Evolutionary conservation across 2,113 vertebrate genomes (phyloP).

Genomic region (Eurystomus gularis): DNA sequence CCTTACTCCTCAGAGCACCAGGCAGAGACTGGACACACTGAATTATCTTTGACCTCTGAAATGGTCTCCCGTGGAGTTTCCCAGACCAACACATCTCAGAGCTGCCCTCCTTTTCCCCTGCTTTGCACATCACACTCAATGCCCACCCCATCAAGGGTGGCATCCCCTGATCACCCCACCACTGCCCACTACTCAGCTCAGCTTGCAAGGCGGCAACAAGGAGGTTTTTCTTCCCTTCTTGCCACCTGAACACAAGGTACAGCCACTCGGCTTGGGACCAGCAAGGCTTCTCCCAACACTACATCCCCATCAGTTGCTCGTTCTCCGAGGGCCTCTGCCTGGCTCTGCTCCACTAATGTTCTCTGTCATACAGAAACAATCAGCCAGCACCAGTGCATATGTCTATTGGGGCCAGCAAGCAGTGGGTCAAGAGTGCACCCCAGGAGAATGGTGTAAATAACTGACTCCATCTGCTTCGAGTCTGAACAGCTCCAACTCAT

Average conservation of each 20-base stretch:
- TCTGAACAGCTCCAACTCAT: conserved; percentile 47
- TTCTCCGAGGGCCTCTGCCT: background rate
- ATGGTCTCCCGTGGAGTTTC: background rate
- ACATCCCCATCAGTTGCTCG: background rate
- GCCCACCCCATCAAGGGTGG: background rate
- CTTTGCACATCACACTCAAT: background rate
- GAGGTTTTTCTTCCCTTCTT: background rate
- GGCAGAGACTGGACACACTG: background rate
- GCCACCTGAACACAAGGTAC: background rate
- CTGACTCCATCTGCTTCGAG: conserved; percentile 59
- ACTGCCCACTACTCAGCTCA: background rate
- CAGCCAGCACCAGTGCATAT: background rate
- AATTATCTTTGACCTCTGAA: background rate
- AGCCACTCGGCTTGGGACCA: accelerated
- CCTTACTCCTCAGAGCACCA: background rate
- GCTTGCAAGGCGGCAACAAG: background rate
- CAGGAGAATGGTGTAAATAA: conserved; percentile 50
- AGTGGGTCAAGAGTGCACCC: conserved; percentile 52
- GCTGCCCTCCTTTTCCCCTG: background rate
- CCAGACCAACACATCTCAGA: background rate
- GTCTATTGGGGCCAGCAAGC: conserved; percentile 10
- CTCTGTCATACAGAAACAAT: conserved; percentile 33
- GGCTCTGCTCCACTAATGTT: conserved; percentile 50
- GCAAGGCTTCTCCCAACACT: background rate
- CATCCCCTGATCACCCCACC: background rate